Conservation (phyloP, 2,888 invertebrate species). For the Polyploca ridens region DNA sequence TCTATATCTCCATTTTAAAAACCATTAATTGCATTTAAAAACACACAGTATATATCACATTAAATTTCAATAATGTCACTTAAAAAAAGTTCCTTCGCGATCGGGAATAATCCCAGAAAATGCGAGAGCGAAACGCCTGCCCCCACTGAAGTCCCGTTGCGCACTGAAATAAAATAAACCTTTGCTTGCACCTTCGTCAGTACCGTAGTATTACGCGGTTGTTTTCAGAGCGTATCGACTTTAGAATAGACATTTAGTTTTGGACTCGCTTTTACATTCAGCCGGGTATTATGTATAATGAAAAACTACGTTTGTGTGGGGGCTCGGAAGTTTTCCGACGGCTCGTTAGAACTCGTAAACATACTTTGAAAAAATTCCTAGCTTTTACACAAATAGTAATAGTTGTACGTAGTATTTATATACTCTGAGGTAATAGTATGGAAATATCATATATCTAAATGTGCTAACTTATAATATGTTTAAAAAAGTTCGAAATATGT, state of each 20-base stretch:
- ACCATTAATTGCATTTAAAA: background rate
- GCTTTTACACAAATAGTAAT: constrained; percentile 25
- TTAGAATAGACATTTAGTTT: constrained; percentile 6
- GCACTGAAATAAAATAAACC: constrained; percentile 64
- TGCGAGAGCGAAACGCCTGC: constrained; percentile 44
- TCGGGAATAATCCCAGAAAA: constrained; percentile 38
- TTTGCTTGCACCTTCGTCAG: constrained; percentile 48
- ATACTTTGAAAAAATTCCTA: constrained; percentile 49
- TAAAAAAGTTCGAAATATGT: too few relatives aligned
- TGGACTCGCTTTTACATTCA: constrained; percentile 27
- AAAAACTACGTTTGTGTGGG: constrained; percentile 37
- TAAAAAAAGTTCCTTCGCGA: constrained; percentile 54
- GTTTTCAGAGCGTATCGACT: constrained; percentile 24
- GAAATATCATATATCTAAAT: too few relatives aligned
- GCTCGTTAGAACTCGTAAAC: constrained; percentile 56
- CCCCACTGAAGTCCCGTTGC: constrained; percentile 46
- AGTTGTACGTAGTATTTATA: too few relatives aligned
- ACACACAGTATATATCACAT: background rate
- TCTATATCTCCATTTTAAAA: background rate
- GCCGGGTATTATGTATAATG: constrained; percentile 34
- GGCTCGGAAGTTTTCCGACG: constrained; percentile 38
- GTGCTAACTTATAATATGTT: too few relatives aligned
- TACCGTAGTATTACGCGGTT: constrained; percentile 73
- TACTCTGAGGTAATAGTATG: too few relatives aligned
- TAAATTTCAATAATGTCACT: constrained; percentile 31